Base-by-base conservation (phyloP, 2,797 vertebrate genomes). In the Myotis pilosus region DNA sequence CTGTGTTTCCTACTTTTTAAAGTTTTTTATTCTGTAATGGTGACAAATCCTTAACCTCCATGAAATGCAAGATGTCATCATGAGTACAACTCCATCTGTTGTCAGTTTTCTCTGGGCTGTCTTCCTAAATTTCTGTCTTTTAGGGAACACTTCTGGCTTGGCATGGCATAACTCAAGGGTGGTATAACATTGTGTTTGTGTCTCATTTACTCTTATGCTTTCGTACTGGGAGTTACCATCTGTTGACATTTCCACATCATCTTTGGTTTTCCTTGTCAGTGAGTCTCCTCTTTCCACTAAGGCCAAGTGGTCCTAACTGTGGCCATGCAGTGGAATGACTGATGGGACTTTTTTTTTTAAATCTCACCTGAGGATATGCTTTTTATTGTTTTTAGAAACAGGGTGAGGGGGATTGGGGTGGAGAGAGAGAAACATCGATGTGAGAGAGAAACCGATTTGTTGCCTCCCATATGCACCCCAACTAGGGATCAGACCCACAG, bases 231-330 rank as follows among this genome's bases (percentile, higher is more conserved):
- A 68, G 12, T 81, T 49, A 2, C 57, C 72, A 7, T 88, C 55
- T 82, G 12, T 75, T 93, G 86, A 82, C 8, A 51, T 95, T 95
- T 81, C 72, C 28, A 20, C 8, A 68, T 76, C 51, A 68, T 57
- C 8, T n/a, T 72, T 82, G 47, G 17, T 94, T 76, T 94, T 86
- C 74, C 62, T 88, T 80, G 25, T 81, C 53, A 72, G 0, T 22
- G 41, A 94, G 30, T 30, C 30, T 92, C 36, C n/a, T 93, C 66
- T 93, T 84, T 78, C 57, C 55, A 80, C 33, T 92, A n/a, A 68
- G 33, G 33, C 38, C 17, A 74, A 38, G 62, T 89, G 16, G 3
- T 75, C 68, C 36, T 84, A 38, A 83, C n/a, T 9, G 22, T 38
- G 28, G 28, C 64, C 22, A 8, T 78, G 20, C 30, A 33, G 16